A percentile compares a stretch with the other conserved stretches of the same genome.
These are phyloP conservation scores for Neolamprologus falcicula DNA, from an alignment of 2,113 vertebrate genomes.

Conservation along the genomic window DNA sequence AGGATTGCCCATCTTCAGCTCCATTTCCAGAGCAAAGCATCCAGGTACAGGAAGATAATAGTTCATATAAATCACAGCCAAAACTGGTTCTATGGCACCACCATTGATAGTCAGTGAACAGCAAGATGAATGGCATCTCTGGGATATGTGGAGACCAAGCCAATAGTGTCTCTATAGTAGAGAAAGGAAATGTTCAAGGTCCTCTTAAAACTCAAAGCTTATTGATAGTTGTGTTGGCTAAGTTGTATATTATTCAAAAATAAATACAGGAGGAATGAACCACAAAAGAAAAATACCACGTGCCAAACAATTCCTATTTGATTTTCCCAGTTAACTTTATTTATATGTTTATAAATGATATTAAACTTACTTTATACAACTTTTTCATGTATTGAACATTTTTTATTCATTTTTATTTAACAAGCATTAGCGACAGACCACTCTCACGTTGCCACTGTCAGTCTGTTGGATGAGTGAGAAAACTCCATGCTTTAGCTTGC, in stretches of 20 bases:
- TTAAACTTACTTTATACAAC: neutral
- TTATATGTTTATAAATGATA: neutral
- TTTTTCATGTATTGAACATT: neutral
- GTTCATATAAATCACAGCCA: conserved; percentile 52
- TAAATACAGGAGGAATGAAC: neutral
- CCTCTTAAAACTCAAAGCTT: neutral
- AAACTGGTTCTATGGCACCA: conserved; percentile 9
- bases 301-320: neutral
- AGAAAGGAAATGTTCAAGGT: neutral
- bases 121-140: conserved; percentile 36
- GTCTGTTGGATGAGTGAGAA: neutral
- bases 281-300: neutral
- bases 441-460: neutral
- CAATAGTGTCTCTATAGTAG: neutral
- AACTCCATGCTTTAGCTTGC: neutral
- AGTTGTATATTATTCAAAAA: neutral
- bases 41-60: conserved; percentile 46
- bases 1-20: neutral
- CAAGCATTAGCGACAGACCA: neutral
- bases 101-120: conserved; percentile 46
- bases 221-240: neutral
- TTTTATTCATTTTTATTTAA: neutral
- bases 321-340: neutral
- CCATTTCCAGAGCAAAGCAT: conserved; percentile 27
- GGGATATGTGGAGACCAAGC: neutral